Base-by-base conservation (phyloP, 2,797 vertebrate genomes). In the Enoplosus armatus region DNA sequence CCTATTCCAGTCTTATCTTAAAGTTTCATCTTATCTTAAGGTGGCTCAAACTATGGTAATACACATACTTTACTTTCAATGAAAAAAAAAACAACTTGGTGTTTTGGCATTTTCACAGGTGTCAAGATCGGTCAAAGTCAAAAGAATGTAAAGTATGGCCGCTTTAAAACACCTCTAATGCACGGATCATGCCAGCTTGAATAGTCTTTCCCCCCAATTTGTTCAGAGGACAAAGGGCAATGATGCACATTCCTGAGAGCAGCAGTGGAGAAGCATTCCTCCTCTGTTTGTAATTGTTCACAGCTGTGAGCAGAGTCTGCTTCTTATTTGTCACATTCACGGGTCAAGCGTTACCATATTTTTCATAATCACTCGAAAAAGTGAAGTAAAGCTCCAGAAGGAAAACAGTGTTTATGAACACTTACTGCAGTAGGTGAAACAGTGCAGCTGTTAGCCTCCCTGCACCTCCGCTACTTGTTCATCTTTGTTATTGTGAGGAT, bases 301-400 rank as follows among this genome's bases (percentile, higher is more conserved):
- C 90, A 91, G 93, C 91, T 94, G 89, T 81, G 89, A 70, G 79
- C 82, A 59, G 55, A 82, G 87, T 77, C 87, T 89, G 85, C 87
- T 93, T 93, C 90, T 85, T 88, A 93, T 95, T 94, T 91, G 90
- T 94, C 92, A 84, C 91, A 90, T 93, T 93, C 90, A 89, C 78
- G 79, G 92, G 89, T 95, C 91, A 91, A 91, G 75, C 82, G 26
- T 79, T 85, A 74, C 85, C 83, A 87, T 81, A 90, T 90, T 88
- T 84, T 85, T 91, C 79, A 87, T 79, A 81, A 89, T 91, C 81
- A 45, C 85, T 89, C 16, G 54, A 68, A 86, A 87, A 87, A 88
- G 69, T 72, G 64, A 83, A 76, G 67, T 54, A 76, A 85, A 80
- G 76, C 85, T 77, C 73, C 37, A 29, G 73, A 60, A 78, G 72